phyloP scores from a whole-genome alignment of 1,140 invertebrate genomes.

The Papilio polytes region DNA sequence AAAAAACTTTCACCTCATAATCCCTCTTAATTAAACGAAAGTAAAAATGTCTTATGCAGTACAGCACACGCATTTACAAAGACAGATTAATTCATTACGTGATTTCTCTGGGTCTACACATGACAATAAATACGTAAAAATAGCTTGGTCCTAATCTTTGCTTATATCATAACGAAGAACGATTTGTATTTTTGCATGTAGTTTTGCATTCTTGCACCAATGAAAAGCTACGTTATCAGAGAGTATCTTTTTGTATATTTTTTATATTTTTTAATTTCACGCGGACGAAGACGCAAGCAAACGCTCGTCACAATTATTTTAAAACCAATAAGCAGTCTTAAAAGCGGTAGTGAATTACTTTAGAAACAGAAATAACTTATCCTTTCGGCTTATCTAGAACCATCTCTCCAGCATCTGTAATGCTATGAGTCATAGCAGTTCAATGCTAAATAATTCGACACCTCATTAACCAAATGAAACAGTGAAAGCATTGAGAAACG shows the following conservation, averaged over 20 bases:
- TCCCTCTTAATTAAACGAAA: slow-evolving; percentile 14
- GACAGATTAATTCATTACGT: neutral
- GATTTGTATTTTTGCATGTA: too few relatives aligned
- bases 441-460: slow-evolving; percentile 12
- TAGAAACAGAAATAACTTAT: neutral
- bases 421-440: neutral
- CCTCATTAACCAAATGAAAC: slow-evolving; percentile 14
- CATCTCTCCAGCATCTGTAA: too few relatives aligned
- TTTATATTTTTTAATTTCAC: too few relatives aligned
- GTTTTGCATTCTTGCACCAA: too few relatives aligned
- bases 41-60: slow-evolving; percentile 23
- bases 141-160: neutral
- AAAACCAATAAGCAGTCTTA: too few relatives aligned
- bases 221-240: too few relatives aligned
- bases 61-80: neutral
- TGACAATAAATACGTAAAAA: neutral
- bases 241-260: too few relatives aligned
- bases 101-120: neutral
- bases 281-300: too few relatives aligned
- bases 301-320: too few relatives aligned
- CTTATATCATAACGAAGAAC: too few relatives aligned
- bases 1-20: slow-evolving; percentile 18
- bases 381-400: neutral
- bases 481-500: slow-evolving; percentile 7
- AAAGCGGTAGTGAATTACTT: neutral